Base-by-base conservation (phyloP, 2,888 invertebrate species). In the Timema cristinae region DNA sequence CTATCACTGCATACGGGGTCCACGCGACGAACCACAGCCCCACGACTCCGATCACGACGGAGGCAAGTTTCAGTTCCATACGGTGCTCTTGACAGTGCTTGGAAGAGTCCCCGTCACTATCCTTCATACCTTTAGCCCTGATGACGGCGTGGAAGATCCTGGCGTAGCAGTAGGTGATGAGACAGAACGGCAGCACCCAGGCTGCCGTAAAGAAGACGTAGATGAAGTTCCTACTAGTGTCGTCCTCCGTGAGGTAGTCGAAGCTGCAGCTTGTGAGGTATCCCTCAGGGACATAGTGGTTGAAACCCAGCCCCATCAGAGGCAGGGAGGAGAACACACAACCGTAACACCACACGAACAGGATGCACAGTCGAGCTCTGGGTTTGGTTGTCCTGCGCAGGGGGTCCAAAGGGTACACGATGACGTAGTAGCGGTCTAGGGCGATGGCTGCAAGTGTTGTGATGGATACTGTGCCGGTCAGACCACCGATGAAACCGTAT, bases 231-330 rank as follows among this genome's bases (percentile, higher is more conserved):
- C 88, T 86, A 0, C 88, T 88, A 0, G 81, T 79, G 0, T 82
- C 78, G 70, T 88, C 86, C n/a, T 71, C 54, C 13, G 50, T 51
- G 47, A 16, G 79, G 79, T 94, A 95, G 81, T 94, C 94, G 80
- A 92, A 94, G 78, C 93, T 91, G 82, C 94, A 95, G 77, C 91
- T 91, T 32, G 92, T 93, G 73, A 94, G 85, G 79, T 88, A 93
- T 2, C 93, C 94, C 81, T 94, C 94, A 7, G 94, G 93, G 15
- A 92, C 90, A 82, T 94, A 95, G 52, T 85, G 85, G 9, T 92
- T 91, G 63, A 92, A 84, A 77, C 89, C 85, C 49, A 89, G 79
- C 13, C 66, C 66, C 5, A 69, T 15, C 0, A 91, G 86, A 0
- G 94, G 94, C 69, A 92, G 86, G 7, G 86, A 80, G 2, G 92